Percentiles rank a stretch among this genome's conserved stretches.
phyloP scores from a whole-genome alignment of 1,140 invertebrate species.

The Drosophila auraria region DNA sequence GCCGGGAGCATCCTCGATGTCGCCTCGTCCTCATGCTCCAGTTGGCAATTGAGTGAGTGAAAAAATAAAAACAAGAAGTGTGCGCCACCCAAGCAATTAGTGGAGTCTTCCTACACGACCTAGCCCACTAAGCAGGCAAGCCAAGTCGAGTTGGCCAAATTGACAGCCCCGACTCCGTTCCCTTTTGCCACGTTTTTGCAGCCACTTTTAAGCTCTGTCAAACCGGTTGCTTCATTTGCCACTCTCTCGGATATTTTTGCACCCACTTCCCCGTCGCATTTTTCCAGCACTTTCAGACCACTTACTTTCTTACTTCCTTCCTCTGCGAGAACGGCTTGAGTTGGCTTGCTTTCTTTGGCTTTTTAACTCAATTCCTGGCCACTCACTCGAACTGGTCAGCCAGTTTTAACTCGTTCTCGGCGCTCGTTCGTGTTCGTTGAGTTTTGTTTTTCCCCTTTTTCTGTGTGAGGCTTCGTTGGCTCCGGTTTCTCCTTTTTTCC shows the following conservation, averaged over 20 bases:
- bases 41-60: conserved; percentile 70
- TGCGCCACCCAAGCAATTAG: conserved; percentile 77
- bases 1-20: not conserved
- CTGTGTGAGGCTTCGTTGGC: conserved; percentile 41
- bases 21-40: conserved; percentile 62
- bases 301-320: conserved; percentile 71
- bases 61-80: conserved; percentile 28
- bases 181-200: not conserved
- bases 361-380: conserved; percentile 64
- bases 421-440: conserved; percentile 75
- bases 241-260: conserved; percentile 22
- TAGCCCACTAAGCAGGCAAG: conserved; percentile 74
- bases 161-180: conserved; percentile 35
- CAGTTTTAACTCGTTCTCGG: conserved; percentile 36
- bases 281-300: conserved; percentile 31
- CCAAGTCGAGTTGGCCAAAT: conserved; percentile 64
- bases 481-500: conserved; percentile 31
- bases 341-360: conserved; percentile 33
- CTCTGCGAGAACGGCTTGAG: conserved; percentile 44
- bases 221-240: conserved; percentile 64
- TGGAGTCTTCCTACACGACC: conserved; percentile 73
- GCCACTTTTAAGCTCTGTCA: conserved; percentile 9
- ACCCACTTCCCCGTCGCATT: conserved; percentile 4
- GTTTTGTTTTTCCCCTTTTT: conserved; percentile 78
- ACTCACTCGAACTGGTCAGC: conserved; percentile 50